Evolutionary conservation across 1,140 invertebrate species (phyloP).

Genomic region (Drosophila suzukii): DNA sequence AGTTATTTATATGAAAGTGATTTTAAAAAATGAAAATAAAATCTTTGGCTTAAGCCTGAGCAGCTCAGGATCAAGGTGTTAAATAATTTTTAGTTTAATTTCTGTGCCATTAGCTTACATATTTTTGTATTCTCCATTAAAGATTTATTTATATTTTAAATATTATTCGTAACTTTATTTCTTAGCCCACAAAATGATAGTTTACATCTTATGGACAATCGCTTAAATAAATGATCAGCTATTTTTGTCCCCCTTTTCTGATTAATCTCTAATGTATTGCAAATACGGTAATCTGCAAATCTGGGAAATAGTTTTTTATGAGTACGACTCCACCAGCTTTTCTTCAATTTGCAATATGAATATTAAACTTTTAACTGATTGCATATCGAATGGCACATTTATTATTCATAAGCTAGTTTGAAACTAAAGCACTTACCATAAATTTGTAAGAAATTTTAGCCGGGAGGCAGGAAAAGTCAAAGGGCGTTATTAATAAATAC

Average conservation of each 20-base stretch:
- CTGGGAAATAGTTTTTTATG: background rate
- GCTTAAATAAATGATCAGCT: too few relatives aligned
- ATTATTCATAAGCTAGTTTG: slow-evolving; percentile 38
- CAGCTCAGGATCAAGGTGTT: too few relatives aligned
- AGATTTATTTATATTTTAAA: too few relatives aligned
- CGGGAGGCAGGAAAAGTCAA: slow-evolving; percentile 53
- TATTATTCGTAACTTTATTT: too few relatives aligned
- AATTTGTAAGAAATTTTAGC: slow-evolving; percentile 30
- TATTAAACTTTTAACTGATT: slow-evolving; percentile 33
- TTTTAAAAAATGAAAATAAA: too few relatives aligned
- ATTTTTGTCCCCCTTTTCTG: background rate
- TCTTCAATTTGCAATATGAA: slow-evolving; percentile 6
- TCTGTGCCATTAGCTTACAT: too few relatives aligned
- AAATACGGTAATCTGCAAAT: background rate
- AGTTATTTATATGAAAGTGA: too few relatives aligned
- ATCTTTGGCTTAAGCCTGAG: too few relatives aligned
- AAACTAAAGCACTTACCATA: slow-evolving; percentile 52
- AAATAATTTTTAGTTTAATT: too few relatives aligned
- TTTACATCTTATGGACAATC: background rate
- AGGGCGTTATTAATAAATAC: slow-evolving; percentile 69
- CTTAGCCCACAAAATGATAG: too few relatives aligned
- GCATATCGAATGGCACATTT: slow-evolving; percentile 24
- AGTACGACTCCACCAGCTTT: too few relatives aligned
- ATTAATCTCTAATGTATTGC: background rate
- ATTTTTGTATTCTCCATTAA: too few relatives aligned